Evolutionary conservation across 2,113 vertebrate genomes (phyloP).

Genomic region (Tursiops truncatus): DNA sequence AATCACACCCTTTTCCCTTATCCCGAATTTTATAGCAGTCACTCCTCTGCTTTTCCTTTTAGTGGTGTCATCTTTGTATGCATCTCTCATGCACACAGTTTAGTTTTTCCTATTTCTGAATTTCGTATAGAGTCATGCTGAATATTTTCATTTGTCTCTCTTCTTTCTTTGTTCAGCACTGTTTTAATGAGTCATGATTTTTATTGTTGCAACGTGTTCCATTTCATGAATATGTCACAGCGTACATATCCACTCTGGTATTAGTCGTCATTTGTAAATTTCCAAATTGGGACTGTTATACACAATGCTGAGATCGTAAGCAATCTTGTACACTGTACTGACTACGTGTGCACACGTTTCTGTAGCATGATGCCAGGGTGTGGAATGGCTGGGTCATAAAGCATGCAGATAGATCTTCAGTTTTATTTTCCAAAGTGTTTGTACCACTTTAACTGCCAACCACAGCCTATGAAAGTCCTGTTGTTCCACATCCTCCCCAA

Average conservation of each 20-base stretch:
- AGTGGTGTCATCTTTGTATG: neutral
- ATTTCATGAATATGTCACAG: neutral
- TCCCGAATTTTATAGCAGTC: neutral
- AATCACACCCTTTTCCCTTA: neutral
- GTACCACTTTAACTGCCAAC: neutral
- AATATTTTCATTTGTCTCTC: slow-evolving; percentile 25
- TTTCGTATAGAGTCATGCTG: neutral
- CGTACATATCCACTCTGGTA: neutral
- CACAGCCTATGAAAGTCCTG: neutral
- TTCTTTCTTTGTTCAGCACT: neutral
- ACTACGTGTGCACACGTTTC: neutral
- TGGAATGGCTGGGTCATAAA: neutral
- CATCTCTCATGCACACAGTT: neutral
- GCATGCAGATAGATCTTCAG: neutral
- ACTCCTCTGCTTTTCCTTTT: neutral
- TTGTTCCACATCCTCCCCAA: neutral
- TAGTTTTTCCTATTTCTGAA: neutral
- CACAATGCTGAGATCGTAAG: neutral
- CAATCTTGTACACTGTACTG: neutral
- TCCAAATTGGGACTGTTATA: neutral
- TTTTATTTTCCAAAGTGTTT: slow-evolving; percentile 39
- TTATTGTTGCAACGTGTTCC: neutral
- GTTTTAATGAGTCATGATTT: neutral
- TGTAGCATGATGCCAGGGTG: neutral
- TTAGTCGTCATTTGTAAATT: neutral